Conservation (phyloP, 2,113 vertebrate species). For the Nicator chloris region DNA sequence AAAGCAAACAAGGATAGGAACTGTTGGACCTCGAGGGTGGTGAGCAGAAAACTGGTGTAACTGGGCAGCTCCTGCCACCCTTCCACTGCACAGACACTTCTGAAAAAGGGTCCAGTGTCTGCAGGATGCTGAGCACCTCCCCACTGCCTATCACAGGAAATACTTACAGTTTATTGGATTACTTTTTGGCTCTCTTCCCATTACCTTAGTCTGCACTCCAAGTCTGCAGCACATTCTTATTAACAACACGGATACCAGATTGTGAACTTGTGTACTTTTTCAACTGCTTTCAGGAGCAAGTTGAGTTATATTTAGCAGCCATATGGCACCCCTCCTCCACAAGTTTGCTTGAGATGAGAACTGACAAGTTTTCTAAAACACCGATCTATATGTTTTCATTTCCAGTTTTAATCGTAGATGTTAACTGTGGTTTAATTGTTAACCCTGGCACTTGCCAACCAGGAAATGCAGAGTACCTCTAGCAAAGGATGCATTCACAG, state of each 20-base stretch:
- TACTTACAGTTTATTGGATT: neutral
- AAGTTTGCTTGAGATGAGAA: neutral
- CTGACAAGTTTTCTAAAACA: constrained; percentile 35
- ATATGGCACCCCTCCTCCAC: constrained; percentile 51
- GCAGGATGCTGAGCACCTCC: neutral
- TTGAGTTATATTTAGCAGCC: constrained; percentile 52
- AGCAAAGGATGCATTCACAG: neutral
- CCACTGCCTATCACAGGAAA: neutral
- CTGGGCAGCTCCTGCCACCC: neutral
- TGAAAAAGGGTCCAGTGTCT: neutral
- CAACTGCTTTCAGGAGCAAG: constrained; percentile 6
- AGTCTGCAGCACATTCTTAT: neutral
- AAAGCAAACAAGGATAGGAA: neutral
- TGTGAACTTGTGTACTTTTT: constrained; percentile 44
- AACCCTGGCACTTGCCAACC: neutral
- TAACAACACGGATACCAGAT: neutral
- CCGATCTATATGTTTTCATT: neutral
- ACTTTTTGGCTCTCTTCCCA: neutral
- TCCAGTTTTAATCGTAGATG: neutral
- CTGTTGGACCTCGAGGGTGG: neutral
- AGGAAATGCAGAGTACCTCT: neutral
- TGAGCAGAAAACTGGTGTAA: neutral
- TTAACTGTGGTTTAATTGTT: neutral
- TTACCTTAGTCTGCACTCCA: neutral
- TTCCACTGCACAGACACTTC: neutral